A percentile compares a stretch with the other conserved stretches of the same genome.
Conservation (phyloP, 92 coral and sea anemone species). For the Palythoa grandis region DNA sequence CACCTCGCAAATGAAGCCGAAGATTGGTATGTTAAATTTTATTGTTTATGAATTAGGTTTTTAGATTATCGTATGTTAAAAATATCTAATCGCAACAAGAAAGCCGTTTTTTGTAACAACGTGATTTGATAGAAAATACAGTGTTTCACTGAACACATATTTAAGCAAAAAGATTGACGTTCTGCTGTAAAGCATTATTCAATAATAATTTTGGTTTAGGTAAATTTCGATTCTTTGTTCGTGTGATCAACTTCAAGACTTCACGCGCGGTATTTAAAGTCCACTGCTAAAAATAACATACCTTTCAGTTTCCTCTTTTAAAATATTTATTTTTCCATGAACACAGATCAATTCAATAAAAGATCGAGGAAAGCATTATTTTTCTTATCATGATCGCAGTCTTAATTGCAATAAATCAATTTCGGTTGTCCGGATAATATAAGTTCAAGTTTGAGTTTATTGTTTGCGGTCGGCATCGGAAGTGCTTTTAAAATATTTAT, state of each 20-base stretch:
- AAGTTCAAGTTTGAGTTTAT: background rate
- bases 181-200: background rate
- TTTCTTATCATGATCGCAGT: background rate
- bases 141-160: background rate
- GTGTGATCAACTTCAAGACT: background rate
- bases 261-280: background rate
- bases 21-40: slow-evolving; percentile 19
- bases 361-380: slow-evolving; percentile 1
- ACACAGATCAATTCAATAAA: background rate
- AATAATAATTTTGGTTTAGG: background rate
- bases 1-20: slow-evolving; percentile 20
- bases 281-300: background rate
- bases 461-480: slow-evolving; percentile 1
- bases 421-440: background rate
- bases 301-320: background rate
- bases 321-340: background rate
- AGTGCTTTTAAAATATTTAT: background rate
- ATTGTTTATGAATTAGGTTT: slow-evolving; percentile 4
- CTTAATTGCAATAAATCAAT: background rate
- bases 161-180: background rate
- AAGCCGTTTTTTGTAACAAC: background rate
- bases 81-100: background rate
- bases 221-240: background rate
- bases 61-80: background rate
- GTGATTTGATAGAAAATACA: background rate